Conservation (phyloP, 2,797 vertebrate species). For the Thaleichthys pacificus region DNA sequence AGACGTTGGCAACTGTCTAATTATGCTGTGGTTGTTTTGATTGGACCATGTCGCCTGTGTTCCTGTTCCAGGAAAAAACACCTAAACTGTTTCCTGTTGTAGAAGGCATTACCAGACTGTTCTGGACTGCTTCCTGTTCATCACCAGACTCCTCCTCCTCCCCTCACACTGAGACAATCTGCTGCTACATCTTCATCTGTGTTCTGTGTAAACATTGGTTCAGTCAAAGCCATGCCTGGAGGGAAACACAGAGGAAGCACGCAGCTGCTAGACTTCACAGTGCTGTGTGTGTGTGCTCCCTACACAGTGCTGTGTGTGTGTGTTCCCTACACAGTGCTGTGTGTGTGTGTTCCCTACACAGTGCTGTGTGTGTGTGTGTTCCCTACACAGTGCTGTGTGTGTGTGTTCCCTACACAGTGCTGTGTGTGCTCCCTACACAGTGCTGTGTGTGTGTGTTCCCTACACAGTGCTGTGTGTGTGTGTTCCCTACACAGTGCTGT, state of each 20-base stretch:
- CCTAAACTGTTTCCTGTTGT: not conserved
- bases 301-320: not conserved
- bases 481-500: not conserved
- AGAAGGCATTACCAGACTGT: not conserved
- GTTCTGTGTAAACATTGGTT: constrained; percentile 2
- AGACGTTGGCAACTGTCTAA: not conserved
- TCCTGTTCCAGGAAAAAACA: not conserved
- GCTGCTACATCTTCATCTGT: not conserved
- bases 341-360: too few relatives aligned
- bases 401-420: not conserved
- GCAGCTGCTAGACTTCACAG: too few relatives aligned
- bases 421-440: too few relatives aligned
- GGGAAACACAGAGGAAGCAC: not conserved
- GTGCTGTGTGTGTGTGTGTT: not conserved
- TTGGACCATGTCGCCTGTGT: not conserved
- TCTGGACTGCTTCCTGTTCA: not conserved
- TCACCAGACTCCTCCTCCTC: too few relatives aligned
- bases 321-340: too few relatives aligned
- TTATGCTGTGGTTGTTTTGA: not conserved
- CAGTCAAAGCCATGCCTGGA: not conserved
- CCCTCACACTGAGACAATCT: too few relatives aligned
- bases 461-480: not conserved
- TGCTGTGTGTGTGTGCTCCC: not conserved
- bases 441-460: too few relatives aligned
- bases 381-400: not conserved